Conservation (phyloP, 23 tunicate genomes). For the Trididemnum miniatum region DNA sequence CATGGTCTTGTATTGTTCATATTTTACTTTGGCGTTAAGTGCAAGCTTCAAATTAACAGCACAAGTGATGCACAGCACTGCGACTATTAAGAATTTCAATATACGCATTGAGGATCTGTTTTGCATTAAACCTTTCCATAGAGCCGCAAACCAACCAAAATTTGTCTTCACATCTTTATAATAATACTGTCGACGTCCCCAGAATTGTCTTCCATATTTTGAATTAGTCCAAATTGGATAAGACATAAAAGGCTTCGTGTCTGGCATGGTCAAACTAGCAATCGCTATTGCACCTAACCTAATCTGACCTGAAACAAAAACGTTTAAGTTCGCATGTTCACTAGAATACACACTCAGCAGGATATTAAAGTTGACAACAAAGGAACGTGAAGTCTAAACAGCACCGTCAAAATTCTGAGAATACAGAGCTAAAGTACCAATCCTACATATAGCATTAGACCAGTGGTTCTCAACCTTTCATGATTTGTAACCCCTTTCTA, state of each 20-base stretch:
- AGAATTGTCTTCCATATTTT: not conserved
- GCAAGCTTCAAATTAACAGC: slow-evolving; percentile 30
- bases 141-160: not conserved
- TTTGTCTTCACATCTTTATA: not conserved
- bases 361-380: no score
- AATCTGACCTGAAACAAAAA: no score
- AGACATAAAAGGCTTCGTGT: slow-evolving; percentile 25
- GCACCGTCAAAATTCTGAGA: no score
- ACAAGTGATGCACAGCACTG: slow-evolving; percentile 12
- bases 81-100: not conserved
- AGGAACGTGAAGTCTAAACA: no score
- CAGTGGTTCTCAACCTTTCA: no score
- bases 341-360: no score
- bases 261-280: not conserved
- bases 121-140: not conserved
- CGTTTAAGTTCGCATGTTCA: no score
- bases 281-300: no score
- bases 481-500: no score
- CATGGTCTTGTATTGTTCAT: not conserved
- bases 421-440: no score
- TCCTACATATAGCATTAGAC: no score
- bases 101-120: not conserved
- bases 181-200: slow-evolving; percentile 13
- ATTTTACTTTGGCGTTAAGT: slow-evolving; percentile 5
- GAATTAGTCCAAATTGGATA: slow-evolving; percentile 14